phyloP scores from a whole-genome alignment of 2,888 invertebrate genomes.

The Hermaeophaga mercurialis region DNA sequence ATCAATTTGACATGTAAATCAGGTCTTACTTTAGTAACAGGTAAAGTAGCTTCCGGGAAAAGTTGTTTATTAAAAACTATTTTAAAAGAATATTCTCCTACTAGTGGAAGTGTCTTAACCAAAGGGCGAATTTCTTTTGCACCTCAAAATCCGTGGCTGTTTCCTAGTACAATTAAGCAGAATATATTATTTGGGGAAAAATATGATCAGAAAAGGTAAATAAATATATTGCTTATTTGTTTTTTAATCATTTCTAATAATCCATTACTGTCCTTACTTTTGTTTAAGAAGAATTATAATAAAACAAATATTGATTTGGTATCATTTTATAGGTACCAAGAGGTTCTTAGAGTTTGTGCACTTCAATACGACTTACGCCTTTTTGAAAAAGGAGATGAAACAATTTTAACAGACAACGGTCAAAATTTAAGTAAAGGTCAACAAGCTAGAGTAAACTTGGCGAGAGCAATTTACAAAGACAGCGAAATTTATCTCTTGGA shows the following conservation, averaged over 20 bases:
- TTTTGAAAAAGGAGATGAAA: conserved; percentile 77
- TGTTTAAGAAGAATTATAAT: no score
- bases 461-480: conserved; percentile 80
- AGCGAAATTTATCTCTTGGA: conserved; percentile 85
- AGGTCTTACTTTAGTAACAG: conserved; percentile 63
- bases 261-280: not conserved
- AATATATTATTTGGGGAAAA: conserved; percentile 64
- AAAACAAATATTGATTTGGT: no score
- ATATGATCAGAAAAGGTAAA: conserved; percentile 26
- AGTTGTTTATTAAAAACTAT: conserved; percentile 56
- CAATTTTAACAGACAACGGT: conserved; percentile 78
- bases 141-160: conserved; percentile 68
- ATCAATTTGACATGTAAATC: conserved; percentile 54
- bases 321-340: conserved; percentile 34
- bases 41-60: conserved; percentile 71
- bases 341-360: conserved; percentile 66
- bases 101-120: conserved; percentile 54
- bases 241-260: conserved; percentile 68
- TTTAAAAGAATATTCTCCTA: conserved; percentile 55
- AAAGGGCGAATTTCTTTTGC: conserved; percentile 63
- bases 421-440: conserved; percentile 78
- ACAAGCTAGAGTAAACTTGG: conserved; percentile 83
- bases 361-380: conserved; percentile 73
- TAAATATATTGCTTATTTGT: no score
- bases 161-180: conserved; percentile 67